Conservation (phyloP, 1,140 invertebrate species). For the Drosophila grimshawi region DNA sequence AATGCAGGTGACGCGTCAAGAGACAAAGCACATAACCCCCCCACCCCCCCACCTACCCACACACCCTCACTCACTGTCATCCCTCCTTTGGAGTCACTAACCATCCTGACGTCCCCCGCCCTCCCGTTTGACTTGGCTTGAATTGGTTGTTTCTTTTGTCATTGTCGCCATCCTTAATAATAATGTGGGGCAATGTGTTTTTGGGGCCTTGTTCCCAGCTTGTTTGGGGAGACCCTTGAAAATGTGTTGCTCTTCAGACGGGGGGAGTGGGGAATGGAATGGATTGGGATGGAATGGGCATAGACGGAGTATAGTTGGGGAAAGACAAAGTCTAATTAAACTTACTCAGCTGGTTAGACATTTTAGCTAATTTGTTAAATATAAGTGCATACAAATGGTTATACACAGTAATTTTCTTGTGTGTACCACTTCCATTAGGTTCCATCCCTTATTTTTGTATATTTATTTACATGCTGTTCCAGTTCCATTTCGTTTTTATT, state of each 20-base stretch:
- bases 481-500: slow-evolving; percentile 6
- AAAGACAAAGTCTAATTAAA: too few relatives aligned
- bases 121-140: background rate
- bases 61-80: background rate
- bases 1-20: slow-evolving; percentile 62
- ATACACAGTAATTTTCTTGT: too few relatives aligned
- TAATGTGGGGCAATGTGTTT: slow-evolving; percentile 56
- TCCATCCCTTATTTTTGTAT: background rate
- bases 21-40: background rate
- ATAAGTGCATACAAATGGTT: too few relatives aligned
- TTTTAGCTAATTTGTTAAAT: too few relatives aligned
- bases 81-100: too few relatives aligned
- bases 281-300: background rate
- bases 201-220: slow-evolving; percentile 59
- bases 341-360: too few relatives aligned
- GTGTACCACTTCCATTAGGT: slow-evolving; percentile 10
- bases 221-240: slow-evolving; percentile 43
- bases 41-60: background rate
- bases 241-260: slow-evolving; percentile 7
- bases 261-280: too few relatives aligned
- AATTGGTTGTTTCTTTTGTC: slow-evolving; percentile 62
- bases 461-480: background rate
- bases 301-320: too few relatives aligned
- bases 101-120: too few relatives aligned
- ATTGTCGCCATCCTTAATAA: slow-evolving; percentile 63